Conservation (phyloP, 2,113 vertebrate genomes). For the Chaenocephalus aceratus region DNA sequence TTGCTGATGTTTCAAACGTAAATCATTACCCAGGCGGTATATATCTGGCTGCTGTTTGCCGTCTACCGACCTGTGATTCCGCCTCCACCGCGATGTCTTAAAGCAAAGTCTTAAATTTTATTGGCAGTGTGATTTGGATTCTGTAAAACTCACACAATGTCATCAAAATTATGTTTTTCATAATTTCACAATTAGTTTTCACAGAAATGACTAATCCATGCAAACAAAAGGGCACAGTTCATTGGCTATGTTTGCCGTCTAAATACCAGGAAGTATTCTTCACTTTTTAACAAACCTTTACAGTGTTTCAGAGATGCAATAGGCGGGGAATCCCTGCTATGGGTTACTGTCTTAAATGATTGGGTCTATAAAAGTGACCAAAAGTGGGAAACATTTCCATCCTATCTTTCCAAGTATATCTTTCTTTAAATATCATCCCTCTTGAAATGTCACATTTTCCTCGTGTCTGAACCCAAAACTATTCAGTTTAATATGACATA, state of each 20-base stretch:
- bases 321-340: neutral
- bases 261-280: constrained; percentile 18
- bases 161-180: too few relatives aligned
- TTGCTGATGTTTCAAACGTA: constrained; percentile 16
- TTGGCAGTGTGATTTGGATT: neutral
- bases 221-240: neutral
- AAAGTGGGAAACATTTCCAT: too few relatives aligned
- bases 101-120: neutral
- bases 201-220: neutral
- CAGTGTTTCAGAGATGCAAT: neutral
- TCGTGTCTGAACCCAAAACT: too few relatives aligned
- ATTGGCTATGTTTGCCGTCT: neutral
- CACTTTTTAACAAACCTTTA: neutral
- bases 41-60: constrained; percentile 10
- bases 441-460: too few relatives aligned
- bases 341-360: neutral
- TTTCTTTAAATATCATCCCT: too few relatives aligned
- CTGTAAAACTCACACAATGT: neutral
- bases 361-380: neutral
- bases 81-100: neutral
- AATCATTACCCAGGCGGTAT: constrained; percentile 9
- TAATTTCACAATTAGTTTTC: too few relatives aligned
- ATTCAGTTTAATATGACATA: too few relatives aligned
- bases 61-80: neutral
- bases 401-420: too few relatives aligned